Conservation (phyloP, 2,113 vertebrate species). For the Alaudala cheleensis region DNA sequence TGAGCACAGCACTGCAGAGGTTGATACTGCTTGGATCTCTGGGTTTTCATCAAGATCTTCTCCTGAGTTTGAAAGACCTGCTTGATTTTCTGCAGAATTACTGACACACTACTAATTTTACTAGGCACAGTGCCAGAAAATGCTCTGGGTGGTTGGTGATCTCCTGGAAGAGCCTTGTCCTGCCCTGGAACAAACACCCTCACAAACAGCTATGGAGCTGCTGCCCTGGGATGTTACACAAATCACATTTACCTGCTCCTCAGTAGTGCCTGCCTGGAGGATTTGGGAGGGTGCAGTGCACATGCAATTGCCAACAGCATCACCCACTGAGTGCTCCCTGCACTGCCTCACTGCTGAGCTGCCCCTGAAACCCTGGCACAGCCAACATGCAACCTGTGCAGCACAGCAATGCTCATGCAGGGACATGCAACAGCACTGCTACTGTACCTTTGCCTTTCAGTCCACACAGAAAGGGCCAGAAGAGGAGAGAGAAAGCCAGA, state of each 20-base stretch:
- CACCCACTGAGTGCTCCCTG: neutral
- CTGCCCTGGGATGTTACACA: neutral
- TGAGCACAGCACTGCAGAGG: neutral
- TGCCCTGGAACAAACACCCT: neutral
- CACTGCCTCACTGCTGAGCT: neutral
- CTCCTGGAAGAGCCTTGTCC: neutral
- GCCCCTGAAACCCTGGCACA: neutral
- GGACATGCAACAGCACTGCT: slow-evolving; percentile 40
- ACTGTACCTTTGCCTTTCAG: slow-evolving; percentile 94
- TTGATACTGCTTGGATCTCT: neutral
- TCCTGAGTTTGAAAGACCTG: neutral
- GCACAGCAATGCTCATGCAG: slow-evolving; percentile 62
- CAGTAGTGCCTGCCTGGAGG: neutral
- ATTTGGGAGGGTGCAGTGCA: neutral
- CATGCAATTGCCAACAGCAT: neutral
- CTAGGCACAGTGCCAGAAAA: neutral
- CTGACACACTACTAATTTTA: neutral
- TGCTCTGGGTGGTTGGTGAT: neutral
- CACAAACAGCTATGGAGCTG: neutral
- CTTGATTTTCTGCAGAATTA: neutral
- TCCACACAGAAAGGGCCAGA: slow-evolving; percentile 70
- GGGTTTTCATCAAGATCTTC: neutral
- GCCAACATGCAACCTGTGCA: slow-evolving; percentile 19
- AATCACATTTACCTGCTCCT: neutral
- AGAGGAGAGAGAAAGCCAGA: slow-evolving; percentile 70